Conservation (phyloP, 2,888 invertebrate genomes). For the Anoplius nigerrimus region DNA sequence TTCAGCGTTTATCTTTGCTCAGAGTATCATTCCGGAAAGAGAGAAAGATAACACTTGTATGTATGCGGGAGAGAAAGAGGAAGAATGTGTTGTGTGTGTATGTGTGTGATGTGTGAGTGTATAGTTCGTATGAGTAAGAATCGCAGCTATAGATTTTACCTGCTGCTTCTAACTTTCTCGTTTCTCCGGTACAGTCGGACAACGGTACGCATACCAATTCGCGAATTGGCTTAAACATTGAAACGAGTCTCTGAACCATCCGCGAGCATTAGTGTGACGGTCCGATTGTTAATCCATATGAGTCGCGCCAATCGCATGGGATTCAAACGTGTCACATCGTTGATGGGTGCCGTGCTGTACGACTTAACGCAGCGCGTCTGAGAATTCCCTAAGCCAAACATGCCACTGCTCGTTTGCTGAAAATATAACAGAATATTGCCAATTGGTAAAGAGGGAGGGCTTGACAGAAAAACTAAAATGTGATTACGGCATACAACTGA, state of each 20-base stretch:
- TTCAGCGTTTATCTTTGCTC: not conserved
- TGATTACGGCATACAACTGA: conserved; percentile 75
- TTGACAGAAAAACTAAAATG: conserved; percentile 8
- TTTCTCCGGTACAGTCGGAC: conserved; percentile 15
- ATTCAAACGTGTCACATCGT: conserved; percentile 90
- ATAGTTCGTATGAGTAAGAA: not conserved
- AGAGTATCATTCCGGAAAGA: not conserved
- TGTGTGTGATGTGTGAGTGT: no score
- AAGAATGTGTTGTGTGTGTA: no score
- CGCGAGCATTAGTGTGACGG: conserved; percentile 94
- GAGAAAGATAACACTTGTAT: no score
- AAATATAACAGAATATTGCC: no score
- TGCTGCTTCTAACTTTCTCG: conserved; percentile 12
- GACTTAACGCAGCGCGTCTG: conserved; percentile 97
- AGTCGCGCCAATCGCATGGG: conserved; percentile 93
- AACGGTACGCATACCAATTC: not conserved
- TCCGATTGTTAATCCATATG: conserved; percentile 96
- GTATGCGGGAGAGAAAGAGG: no score
- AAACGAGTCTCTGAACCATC: conserved; percentile 95
- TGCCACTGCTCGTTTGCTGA: conserved; percentile 84
- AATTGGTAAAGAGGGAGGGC: not conserved
- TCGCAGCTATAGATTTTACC: conserved; percentile 16
- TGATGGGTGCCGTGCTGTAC: conserved; percentile 94
- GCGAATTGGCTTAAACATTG: conserved; percentile 79
- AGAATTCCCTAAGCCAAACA: conserved; percentile 98